Conservation (phyloP, 2,113 vertebrate genomes). For the Chrysemys picta region DNA sequence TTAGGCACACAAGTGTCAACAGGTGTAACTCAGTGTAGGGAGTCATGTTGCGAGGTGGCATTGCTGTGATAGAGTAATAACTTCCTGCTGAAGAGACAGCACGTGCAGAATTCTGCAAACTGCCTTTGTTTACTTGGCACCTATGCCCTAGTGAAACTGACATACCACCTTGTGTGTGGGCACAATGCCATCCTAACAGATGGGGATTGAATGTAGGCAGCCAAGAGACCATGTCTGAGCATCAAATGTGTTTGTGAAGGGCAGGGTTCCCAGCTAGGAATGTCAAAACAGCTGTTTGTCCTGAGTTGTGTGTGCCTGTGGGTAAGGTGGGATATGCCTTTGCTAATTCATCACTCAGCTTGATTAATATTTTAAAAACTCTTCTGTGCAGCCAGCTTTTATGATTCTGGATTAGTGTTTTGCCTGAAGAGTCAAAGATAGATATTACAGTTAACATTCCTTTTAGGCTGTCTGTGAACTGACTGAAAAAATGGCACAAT, state of each 20-base stretch:
- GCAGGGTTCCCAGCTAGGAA: slow-evolving; percentile 66
- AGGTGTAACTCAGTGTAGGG: slow-evolving; percentile 35
- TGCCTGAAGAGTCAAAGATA: not conserved
- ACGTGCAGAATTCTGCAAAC: slow-evolving; percentile 59
- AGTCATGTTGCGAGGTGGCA: slow-evolving; percentile 39
- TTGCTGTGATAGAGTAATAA: slow-evolving; percentile 54
- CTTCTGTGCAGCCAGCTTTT: not conserved
- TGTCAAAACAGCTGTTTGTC: slow-evolving; percentile 72
- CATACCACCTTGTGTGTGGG: slow-evolving; percentile 74
- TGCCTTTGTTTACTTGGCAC: slow-evolving; percentile 67
- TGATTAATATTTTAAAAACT: slow-evolving; percentile 46
- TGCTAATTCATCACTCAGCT: slow-evolving; percentile 47
- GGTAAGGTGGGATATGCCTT: slow-evolving; percentile 36
- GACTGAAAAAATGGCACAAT: not conserved
- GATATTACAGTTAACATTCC: not conserved
- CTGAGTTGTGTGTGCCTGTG: slow-evolving; percentile 37
- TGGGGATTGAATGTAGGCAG: slow-evolving; percentile 51
- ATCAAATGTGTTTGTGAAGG: slow-evolving; percentile 72
- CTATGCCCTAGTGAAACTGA: slow-evolving; percentile 60
- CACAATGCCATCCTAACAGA: slow-evolving; percentile 77
- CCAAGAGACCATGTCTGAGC: slow-evolving; percentile 78
- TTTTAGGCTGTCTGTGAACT: not conserved
- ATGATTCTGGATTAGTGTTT: not conserved
- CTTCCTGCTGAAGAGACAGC: slow-evolving; percentile 57
- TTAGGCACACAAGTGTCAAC: slow-evolving; percentile 22